Evolutionary conservation across 2,113 vertebrate genomes (phyloP).

Genomic region (Naja naja): DNA sequence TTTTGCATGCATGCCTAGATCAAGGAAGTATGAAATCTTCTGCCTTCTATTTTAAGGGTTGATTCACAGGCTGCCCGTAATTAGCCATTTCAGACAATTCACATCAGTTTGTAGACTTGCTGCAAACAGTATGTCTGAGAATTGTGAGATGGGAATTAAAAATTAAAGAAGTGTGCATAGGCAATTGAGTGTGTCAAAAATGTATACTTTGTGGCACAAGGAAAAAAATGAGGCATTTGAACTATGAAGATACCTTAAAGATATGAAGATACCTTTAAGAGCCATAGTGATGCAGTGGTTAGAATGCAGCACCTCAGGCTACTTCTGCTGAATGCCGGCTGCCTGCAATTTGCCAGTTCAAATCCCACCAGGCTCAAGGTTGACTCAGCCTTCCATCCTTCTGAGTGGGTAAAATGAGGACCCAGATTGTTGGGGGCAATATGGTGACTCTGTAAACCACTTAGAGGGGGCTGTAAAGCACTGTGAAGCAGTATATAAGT

Average conservation of each 20-base stretch:
- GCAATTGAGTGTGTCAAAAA: neutral
- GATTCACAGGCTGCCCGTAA: slow-evolving; percentile 4
- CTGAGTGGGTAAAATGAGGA: too few species aligned
- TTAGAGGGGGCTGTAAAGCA: too few species aligned
- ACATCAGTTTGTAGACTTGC: neutral
- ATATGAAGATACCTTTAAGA: too few species aligned
- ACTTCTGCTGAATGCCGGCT: too few species aligned
- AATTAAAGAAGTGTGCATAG: neutral
- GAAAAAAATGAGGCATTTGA: neutral
- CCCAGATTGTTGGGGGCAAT: too few species aligned
- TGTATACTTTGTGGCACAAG: neutral
- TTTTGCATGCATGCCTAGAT: neutral
- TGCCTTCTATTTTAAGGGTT: neutral
- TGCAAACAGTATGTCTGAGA: neutral
- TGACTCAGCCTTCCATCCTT: too few species aligned
- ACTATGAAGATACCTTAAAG: neutral
- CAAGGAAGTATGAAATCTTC: neutral
- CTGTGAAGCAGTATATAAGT: too few species aligned
- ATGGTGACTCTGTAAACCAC: too few species aligned
- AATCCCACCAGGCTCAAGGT: too few species aligned
- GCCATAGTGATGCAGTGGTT: too few species aligned
- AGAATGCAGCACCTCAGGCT: too few species aligned
- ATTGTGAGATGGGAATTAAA: neutral
- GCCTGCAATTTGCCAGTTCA: too few species aligned
- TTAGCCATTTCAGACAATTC: neutral